Base-by-base conservation (phyloP, 23 tunicate species). In the Trididemnum clinides region DNA sequence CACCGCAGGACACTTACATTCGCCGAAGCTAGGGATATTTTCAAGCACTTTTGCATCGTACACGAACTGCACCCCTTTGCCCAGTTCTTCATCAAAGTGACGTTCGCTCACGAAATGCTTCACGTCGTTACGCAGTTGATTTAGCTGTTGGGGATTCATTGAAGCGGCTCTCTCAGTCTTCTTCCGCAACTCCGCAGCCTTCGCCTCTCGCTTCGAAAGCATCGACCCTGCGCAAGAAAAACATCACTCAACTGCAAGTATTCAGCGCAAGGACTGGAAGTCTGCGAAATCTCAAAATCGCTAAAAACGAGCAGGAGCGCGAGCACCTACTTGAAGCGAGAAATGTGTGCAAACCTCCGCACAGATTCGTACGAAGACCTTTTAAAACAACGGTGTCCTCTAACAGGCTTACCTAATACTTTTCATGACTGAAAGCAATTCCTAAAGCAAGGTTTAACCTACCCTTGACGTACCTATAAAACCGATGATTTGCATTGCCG, bases 101-200 rank as follows among this genome's bases (percentile, higher is more conserved):
- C 85, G 81, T 12, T 87, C 91, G 0, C 85, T 64, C 1, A 87
- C 91, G 36, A 87, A 87, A 27, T 80, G 85, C 82, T 87, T 87
- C 35, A 87, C 82, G 6, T 87, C 81, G 12, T 54, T 65, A 0
- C 91, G 85, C 26, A 87, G 85, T 1, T 80, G 80, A 51, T 64
- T 37, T 26, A 87, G n/a, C 77, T 87, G 72, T 50, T 87, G 85
- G 64, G 64, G 81, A 49, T 34, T 79, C 91, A 87, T 87, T 21
- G 64, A 27, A 25, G 26, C 91, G 1, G 71, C 85, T 32, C 85
- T 80, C 0, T 87, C 91, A 21, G 85, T 87, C 71, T 76, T 76
- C 36, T 44, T 35, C 72, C 80, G 80, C 37, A 87, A 36, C 72
- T 80, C 81, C 1, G 4, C 20, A 1, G 91, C 91, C n/a, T 33